phyloP scores from a whole-genome alignment of 2,113 vertebrate genomes.

The Acanthisitta chloris region DNA sequence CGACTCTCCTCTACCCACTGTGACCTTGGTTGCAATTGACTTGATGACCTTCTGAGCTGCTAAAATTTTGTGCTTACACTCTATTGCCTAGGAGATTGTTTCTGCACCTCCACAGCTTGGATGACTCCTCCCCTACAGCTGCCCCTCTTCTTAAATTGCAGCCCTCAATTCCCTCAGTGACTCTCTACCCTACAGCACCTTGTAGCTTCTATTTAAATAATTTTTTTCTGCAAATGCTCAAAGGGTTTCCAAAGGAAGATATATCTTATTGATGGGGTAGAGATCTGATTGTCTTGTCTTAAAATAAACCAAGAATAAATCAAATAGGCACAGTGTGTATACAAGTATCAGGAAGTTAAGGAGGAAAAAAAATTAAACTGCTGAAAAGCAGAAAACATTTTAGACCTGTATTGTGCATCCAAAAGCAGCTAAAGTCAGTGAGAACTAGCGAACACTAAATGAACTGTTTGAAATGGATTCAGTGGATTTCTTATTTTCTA shows the following conservation, averaged over 20 bases:
- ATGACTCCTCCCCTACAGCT: slow-evolving; percentile 31
- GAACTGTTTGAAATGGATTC: neutral
- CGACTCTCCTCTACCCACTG: neutral
- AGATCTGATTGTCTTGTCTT: neutral
- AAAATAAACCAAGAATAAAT: neutral
- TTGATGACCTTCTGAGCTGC: slow-evolving; percentile 8
- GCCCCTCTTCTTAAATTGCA: slow-evolving; percentile 46
- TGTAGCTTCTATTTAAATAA: neutral
- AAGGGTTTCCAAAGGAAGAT: neutral
- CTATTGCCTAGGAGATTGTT: slow-evolving; percentile 41
- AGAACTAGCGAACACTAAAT: neutral
- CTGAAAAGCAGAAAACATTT: neutral
- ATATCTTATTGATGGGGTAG: neutral
- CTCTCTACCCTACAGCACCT: neutral
- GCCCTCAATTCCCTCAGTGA: neutral
- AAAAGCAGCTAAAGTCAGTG: neutral
- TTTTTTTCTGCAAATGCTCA: neutral
- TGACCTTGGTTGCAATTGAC: neutral
- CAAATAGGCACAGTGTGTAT: neutral
- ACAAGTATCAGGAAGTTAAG: neutral
- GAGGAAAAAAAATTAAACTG: neutral
- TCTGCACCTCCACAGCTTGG: neutral
- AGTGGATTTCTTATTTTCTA: neutral
- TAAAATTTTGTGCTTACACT: slow-evolving; percentile 38
- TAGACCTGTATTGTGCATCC: neutral